phyloP scores from a whole-genome alignment of 2,888 invertebrate genomes.

The Scaptomyza polygonia region DNA sequence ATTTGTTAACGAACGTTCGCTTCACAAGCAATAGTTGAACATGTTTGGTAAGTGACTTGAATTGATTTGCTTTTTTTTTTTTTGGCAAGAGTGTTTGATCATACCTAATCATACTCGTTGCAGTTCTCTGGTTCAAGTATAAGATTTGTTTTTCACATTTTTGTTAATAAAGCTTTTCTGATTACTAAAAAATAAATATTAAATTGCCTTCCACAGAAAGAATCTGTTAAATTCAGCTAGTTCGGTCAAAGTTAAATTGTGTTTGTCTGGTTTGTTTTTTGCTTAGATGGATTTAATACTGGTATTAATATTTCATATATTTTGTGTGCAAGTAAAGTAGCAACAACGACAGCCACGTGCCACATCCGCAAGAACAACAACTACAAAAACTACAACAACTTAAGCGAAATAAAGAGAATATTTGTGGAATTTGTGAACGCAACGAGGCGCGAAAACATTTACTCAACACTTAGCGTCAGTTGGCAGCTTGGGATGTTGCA shows the following conservation, averaged over 20 bases:
- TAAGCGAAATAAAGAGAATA: conserved; percentile 33
- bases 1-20: no score
- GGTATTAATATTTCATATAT: conserved; percentile 38
- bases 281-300: conserved; percentile 16
- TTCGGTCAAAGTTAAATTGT: conserved; percentile 13
- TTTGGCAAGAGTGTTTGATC: no score
- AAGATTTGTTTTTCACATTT: no score
- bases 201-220: neutral
- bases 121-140: no score
- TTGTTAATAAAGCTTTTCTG: no score
- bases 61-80: no score
- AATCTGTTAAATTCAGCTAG: conserved; percentile 15
- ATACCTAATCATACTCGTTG: no score
- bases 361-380: conserved; percentile 54
- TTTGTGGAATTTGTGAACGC: conserved; percentile 71
- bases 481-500: conserved; percentile 58
- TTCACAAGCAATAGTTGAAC: no score
- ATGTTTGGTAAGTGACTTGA: no score
- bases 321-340: conserved; percentile 23
- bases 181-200: neutral
- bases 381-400: no score
- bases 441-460: conserved; percentile 80
- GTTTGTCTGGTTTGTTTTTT: conserved; percentile 3
- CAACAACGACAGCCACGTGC: conserved; percentile 53
- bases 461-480: conserved; percentile 77